Conservation (phyloP, 2,888 invertebrate species). For the Loripinus fragilis region DNA sequence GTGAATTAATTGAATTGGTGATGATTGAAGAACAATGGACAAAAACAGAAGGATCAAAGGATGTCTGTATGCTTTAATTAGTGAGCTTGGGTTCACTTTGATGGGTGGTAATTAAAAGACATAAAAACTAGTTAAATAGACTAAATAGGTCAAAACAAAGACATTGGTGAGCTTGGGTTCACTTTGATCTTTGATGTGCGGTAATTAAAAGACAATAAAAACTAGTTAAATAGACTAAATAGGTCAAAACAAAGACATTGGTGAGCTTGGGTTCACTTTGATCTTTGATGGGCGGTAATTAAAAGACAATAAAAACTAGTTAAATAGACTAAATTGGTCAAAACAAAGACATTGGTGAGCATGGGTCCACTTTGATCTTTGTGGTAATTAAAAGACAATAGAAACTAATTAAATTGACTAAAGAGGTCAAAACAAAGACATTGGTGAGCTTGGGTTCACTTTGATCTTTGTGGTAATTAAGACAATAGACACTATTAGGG, state of each 20-base stretch:
- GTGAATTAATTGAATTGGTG: background rate
- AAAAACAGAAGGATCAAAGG: background rate
- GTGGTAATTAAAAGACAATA: background rate
- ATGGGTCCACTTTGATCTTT: background rate
- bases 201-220: background rate
- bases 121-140: background rate
- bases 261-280: slow-evolving; percentile 14
- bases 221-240: background rate
- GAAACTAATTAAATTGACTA: too few relatives aligned
- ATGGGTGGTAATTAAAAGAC: background rate
- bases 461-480: slow-evolving; percentile 1
- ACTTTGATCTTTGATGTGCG: slow-evolving; percentile 1
- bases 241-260: background rate
- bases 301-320: background rate
- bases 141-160: background rate
- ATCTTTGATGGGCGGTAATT: background rate
- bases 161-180: background rate
- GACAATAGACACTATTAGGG: too few relatives aligned
- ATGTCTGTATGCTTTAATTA: background rate
- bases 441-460: background rate
- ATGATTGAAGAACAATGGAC: background rate
- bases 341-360: background rate
- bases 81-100: slow-evolving; percentile 4
- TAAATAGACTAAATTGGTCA: background rate
- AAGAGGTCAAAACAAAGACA: too few relatives aligned